These are phyloP conservation scores for Apotomis betuletana DNA, from an alignment of 2,888 invertebrate genomes.

Conservation along the genomic window DNA sequence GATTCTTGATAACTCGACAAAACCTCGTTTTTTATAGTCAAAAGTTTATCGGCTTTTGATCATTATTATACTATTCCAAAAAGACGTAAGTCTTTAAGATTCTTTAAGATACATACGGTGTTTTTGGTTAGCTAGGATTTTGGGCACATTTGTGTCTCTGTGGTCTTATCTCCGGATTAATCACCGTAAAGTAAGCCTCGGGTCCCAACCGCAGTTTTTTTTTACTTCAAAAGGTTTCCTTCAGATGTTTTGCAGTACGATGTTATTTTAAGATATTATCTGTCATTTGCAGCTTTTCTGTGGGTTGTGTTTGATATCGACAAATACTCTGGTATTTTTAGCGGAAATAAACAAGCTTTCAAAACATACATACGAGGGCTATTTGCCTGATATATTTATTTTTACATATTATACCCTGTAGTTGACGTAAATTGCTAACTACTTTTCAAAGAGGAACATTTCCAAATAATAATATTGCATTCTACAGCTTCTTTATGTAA, in stretches of 20 bases:
- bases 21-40: conserved; percentile 51
- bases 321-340: neutral
- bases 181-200: conserved; percentile 68
- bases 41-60: conserved; percentile 79
- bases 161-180: conserved; percentile 76
- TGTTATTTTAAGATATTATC: conserved; percentile 39
- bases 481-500: too few relatives aligned
- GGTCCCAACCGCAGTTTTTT: conserved; percentile 67
- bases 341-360: too few relatives aligned
- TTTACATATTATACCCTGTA: too few relatives aligned
- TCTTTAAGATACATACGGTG: neutral
- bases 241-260: conserved; percentile 52
- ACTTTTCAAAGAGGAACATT: too few relatives aligned
- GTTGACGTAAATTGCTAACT: too few relatives aligned
- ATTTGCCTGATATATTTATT: too few relatives aligned
- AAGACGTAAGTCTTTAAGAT: neutral
- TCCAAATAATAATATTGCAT: too few relatives aligned
- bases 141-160: conserved; percentile 79
- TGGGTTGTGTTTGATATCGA: neutral
- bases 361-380: too few relatives aligned
- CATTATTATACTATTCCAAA: conserved; percentile 39
- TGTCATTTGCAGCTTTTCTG: conserved; percentile 6
- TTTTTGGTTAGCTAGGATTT: neutral
- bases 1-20: conserved; percentile 71
- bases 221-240: conserved; percentile 62